phyloP scores from a whole-genome alignment of 1,140 invertebrate species.

The Orussus abietinus region DNA sequence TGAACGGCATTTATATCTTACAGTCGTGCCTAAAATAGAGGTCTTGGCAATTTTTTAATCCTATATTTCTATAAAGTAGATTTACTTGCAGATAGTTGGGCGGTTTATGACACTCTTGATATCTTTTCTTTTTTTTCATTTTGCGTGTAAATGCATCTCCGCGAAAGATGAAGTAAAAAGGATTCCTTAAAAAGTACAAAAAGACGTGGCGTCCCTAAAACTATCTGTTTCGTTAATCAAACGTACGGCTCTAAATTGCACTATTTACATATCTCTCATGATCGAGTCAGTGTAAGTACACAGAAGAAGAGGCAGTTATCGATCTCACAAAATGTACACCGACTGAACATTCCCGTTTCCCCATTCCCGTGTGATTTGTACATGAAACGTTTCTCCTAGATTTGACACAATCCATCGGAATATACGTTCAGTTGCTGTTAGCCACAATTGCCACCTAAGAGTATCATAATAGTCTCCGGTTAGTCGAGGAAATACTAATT shows the following conservation, averaged over 20 bases:
- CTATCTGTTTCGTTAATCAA: neutral
- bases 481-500: neutral
- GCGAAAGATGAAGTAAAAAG: neutral
- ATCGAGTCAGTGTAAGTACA: neutral
- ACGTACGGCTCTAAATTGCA: constrained; percentile 1
- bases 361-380: no score
- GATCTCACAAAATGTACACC: neutral
- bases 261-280: constrained; percentile 3
- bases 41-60: constrained; percentile 5
- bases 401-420: neutral
- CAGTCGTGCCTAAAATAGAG: constrained; percentile 9
- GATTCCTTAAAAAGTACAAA: neutral
- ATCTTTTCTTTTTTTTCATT: neutral
- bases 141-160: neutral
- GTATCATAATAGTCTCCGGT: neutral
- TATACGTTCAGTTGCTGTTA: neutral
- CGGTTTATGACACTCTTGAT: neutral
- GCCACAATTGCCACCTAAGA: neutral
- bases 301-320: constrained; percentile 2
- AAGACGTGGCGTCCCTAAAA: neutral
- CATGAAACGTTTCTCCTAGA: no score
- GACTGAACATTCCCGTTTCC: no score
- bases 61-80: neutral
- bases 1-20: neutral
- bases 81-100: neutral